These are phyloP conservation scores for Zoroaster sp. DNA, from an alignment of 53 echinoderm and acorn worm species.

Conservation along the genomic window DNA sequence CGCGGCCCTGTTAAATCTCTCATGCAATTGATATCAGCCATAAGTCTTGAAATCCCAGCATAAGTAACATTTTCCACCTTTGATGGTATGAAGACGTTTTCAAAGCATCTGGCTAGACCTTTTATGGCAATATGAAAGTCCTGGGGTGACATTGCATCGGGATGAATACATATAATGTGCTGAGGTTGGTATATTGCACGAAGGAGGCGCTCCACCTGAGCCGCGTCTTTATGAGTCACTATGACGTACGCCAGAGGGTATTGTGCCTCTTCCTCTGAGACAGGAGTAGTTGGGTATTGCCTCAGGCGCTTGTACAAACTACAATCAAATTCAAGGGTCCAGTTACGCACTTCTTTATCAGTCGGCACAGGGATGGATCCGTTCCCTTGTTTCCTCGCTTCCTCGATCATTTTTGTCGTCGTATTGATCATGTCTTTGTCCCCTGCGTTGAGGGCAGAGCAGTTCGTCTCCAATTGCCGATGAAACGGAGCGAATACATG, in stretches of 20 bases:
- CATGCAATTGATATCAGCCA: slow-evolving; percentile 76
- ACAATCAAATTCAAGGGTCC: slow-evolving; percentile 60
- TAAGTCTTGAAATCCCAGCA: slow-evolving; percentile 25
- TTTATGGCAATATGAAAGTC: slow-evolving; percentile 48
- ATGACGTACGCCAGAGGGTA: slow-evolving; percentile 77
- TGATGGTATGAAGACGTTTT: slow-evolving; percentile 71
- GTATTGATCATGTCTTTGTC: too few species aligned
- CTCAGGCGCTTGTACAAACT: slow-evolving; percentile 22
- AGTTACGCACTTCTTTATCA: too few species aligned
- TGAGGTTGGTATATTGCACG: slow-evolving; percentile 79
- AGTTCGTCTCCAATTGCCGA: too few species aligned
- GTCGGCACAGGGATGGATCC: too few species aligned
- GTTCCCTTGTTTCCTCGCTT: too few species aligned
- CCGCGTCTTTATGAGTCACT: slow-evolving; percentile 52
- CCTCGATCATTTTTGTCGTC: too few species aligned
- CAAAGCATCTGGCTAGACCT: slow-evolving; percentile 60
- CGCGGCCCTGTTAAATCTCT: slow-evolving; percentile 28
- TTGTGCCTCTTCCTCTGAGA: slow-evolving; percentile 56
- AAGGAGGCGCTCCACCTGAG: slow-evolving; percentile 66
- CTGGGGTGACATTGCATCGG: slow-evolving; percentile 51
- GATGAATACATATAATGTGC: slow-evolving; percentile 74
- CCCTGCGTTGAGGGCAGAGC: too few species aligned
- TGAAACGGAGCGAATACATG: background rate
- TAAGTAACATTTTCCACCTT: slow-evolving; percentile 58
- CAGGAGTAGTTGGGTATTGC: slow-evolving; percentile 51